Percentiles rank a stretch among this genome's conserved stretches.
Evolutionary conservation across 2,797 vertebrate genomes (phyloP).

Genomic region (Rhynchotus rufescens): DNA sequence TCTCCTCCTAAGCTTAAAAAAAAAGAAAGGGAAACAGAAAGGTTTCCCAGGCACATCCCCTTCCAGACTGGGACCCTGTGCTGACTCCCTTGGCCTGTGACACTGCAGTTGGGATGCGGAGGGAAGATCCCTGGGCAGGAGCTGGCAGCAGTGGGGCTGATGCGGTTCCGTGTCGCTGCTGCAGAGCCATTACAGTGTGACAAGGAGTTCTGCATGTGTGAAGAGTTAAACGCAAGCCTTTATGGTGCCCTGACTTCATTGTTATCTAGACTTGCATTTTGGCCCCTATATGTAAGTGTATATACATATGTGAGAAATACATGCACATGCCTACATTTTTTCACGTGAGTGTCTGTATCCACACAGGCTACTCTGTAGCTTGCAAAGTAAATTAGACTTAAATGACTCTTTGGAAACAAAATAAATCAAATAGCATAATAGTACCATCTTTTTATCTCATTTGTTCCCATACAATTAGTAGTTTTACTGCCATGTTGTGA

Average conservation of each 20-base stretch:
- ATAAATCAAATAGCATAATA: slow-evolving; percentile 83
- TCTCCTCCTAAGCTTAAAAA: not conserved
- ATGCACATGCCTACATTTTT: not conserved
- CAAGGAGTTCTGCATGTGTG: not conserved
- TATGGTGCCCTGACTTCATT: not conserved
- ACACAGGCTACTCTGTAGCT: slow-evolving; percentile 59
- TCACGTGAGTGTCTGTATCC: slow-evolving; percentile 29
- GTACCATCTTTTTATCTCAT: slow-evolving; percentile 84
- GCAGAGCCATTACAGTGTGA: not conserved
- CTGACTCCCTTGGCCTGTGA: not conserved
- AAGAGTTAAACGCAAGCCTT: slow-evolving; percentile 5
- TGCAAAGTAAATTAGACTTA: slow-evolving; percentile 81
- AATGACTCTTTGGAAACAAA: slow-evolving; percentile 83
- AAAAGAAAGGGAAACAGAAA: not conserved
- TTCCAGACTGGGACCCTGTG: not conserved
- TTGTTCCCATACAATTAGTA: slow-evolving; percentile 85
- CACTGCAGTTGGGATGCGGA: not conserved
- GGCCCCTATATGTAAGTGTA: not conserved
- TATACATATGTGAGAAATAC: not conserved
- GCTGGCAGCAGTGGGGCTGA: not conserved
- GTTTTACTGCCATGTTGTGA: slow-evolving; percentile 85
- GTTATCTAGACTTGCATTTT: slow-evolving; percentile 2
- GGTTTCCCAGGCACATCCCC: not conserved
- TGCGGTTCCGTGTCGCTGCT: not conserved
- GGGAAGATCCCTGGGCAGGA: not conserved